phyloP scores from a whole-genome alignment of 2,113 vertebrate genomes.

The Epinephelus cyanopodus region DNA sequence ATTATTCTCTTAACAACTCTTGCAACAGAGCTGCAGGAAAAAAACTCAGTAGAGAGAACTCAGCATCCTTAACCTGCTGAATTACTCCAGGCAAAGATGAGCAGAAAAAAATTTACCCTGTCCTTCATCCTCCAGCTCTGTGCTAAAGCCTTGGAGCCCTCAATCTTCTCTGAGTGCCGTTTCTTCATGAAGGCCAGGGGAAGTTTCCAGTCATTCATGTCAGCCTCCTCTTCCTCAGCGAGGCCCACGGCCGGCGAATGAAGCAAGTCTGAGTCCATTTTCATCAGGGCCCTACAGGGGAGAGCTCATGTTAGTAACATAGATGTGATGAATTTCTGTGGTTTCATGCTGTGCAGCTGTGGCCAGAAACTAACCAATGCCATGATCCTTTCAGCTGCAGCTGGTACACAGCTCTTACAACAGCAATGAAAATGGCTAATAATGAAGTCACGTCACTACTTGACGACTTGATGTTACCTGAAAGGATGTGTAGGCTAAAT shows the following conservation, averaged over 20 bases:
- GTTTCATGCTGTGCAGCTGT: not conserved
- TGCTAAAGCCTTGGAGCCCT: conserved; percentile 96
- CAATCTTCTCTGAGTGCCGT: conserved; percentile 98
- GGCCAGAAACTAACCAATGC: not conserved
- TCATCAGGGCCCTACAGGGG: conserved; percentile 79
- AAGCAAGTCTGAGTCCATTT: conserved; percentile 87
- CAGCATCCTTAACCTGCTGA: not conserved
- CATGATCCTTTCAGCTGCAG: not conserved
- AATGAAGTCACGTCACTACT: not conserved
- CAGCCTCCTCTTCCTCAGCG: conserved; percentile 92
- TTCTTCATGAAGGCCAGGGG: conserved; percentile 97
- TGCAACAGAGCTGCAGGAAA: not conserved
- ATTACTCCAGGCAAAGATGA: conserved; percentile 10
- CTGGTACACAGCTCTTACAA: not conserved
- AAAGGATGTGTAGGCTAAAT: not conserved
- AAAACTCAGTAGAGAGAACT: not conserved
- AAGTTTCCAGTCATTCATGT: conserved; percentile 94
- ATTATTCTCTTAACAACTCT: not conserved
- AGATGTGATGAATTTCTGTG: not conserved
- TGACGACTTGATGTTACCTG: not conserved
- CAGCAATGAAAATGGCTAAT: not conserved
- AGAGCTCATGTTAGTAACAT: conserved; percentile 15
- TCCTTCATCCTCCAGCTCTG: conserved; percentile 99
- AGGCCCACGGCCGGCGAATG: conserved; percentile 91
- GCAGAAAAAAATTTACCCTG: conserved; percentile 85